These are phyloP conservation scores for Cyclina sinensis DNA, from an alignment of 1,140 invertebrate species.

Conservation along the genomic window DNA sequence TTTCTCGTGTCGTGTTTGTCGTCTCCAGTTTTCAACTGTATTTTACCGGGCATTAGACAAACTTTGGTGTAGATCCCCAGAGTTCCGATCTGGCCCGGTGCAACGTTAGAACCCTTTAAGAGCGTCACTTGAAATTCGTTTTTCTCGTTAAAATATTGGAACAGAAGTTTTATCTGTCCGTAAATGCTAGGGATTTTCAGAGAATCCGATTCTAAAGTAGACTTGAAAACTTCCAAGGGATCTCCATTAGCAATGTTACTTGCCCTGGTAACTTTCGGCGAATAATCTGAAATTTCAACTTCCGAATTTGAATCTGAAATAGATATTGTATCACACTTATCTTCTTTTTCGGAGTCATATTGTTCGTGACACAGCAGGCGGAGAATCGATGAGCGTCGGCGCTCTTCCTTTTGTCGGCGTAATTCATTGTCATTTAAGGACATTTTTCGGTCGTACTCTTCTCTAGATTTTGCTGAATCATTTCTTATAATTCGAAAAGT, in stretches of 20 bases:
- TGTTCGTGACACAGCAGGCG: constrained; percentile 5
- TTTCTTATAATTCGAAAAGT: constrained; percentile 22
- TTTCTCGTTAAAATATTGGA: constrained; percentile 58
- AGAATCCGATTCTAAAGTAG: constrained; percentile 52
- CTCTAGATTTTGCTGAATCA: background rate
- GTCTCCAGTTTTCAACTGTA: background rate
- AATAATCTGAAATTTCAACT: constrained; percentile 6
- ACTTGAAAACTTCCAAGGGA: constrained; percentile 9
- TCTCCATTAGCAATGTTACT: background rate
- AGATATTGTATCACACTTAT: background rate
- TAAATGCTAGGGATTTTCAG: constrained; percentile 13
- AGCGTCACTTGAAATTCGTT: constrained; percentile 31
- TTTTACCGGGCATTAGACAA: constrained; percentile 62
- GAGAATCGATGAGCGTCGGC: constrained; percentile 33
- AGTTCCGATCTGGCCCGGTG: background rate
- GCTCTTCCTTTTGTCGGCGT: background rate
- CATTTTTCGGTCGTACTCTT: background rate
- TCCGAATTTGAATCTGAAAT: background rate
- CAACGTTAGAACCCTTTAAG: constrained; percentile 47
- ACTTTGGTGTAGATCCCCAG: constrained; percentile 50
- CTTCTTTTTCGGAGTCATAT: background rate
- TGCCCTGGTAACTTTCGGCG: constrained; percentile 44
- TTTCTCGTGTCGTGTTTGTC: constrained; percentile 30
- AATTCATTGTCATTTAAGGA: constrained; percentile 57
- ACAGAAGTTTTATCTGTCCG: constrained; percentile 65